Conservation (phyloP, 2,888 invertebrate genomes). For the Melanostoma mellinum region DNA sequence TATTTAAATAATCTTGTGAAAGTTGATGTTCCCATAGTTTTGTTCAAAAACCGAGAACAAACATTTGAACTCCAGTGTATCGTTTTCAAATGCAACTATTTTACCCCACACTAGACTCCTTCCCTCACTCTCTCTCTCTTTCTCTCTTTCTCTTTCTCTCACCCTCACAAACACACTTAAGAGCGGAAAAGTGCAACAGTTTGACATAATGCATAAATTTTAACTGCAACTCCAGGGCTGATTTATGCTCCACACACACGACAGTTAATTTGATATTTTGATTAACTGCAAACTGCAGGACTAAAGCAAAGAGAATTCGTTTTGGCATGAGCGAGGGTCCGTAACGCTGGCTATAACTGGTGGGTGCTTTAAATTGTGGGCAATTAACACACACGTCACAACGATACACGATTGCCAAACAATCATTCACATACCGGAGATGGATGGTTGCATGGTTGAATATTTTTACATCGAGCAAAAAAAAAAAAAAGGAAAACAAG, state of each 20-base stretch:
- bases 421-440: slow-evolving; percentile 8
- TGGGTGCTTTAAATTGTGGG: slow-evolving; percentile 66
- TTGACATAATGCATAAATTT: slow-evolving; percentile 77
- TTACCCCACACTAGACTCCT: too few relatives aligned
- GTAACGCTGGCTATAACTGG: slow-evolving; percentile 1
- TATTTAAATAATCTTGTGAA: too few relatives aligned
- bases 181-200: slow-evolving; percentile 62
- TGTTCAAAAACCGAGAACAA: too few relatives aligned
- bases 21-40: too few relatives aligned
- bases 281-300: slow-evolving; percentile 79
- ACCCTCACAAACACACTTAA: too few relatives aligned
- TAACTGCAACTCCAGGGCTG: slow-evolving; percentile 74
- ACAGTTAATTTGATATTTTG: slow-evolving; percentile 82
- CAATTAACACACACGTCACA: slow-evolving; percentile 74
- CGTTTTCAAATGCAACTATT: too few relatives aligned
- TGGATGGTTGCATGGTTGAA: slow-evolving; percentile 12
- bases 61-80: too few relatives aligned
- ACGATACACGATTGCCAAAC: slow-evolving; percentile 41
- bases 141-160: too few relatives aligned
- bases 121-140: too few relatives aligned
- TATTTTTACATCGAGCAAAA: neutral
- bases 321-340: slow-evolving; percentile 22
- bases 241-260: slow-evolving; percentile 82
- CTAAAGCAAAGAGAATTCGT: slow-evolving; percentile 52
- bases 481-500: slow-evolving; percentile 13